Evolutionary conservation across 2,888 invertebrate species (phyloP).

Genomic region (Plebejus anna): DNA sequence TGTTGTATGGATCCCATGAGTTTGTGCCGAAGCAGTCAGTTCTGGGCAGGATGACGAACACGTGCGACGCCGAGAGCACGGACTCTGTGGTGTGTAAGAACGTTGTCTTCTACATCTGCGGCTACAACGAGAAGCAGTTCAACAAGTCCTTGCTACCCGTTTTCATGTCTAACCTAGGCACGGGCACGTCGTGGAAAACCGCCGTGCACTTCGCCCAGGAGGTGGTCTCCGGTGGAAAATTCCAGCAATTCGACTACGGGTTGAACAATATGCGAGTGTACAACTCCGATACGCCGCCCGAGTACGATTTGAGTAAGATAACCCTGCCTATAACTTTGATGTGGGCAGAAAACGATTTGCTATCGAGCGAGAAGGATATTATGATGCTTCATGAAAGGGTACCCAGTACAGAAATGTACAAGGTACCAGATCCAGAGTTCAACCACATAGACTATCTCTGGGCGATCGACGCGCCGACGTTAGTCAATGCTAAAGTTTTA

Average conservation of each 20-base stretch:
- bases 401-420: slow-evolving; percentile 71
- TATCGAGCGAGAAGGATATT: slow-evolving; percentile 84
- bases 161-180: slow-evolving; percentile 84
- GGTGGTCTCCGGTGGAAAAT: slow-evolving; percentile 71
- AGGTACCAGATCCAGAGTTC: slow-evolving; percentile 81
- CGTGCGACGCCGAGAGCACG: slow-evolving; percentile 75
- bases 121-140: slow-evolving; percentile 84
- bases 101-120: slow-evolving; percentile 84
- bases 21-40: slow-evolving; percentile 84
- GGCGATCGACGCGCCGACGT: slow-evolving; percentile 79
- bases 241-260: slow-evolving; percentile 86
- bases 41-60: slow-evolving; percentile 76
- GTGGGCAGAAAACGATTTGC: slow-evolving; percentile 85
- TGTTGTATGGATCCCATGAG: slow-evolving; percentile 83
- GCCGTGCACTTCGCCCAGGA: slow-evolving; percentile 84
- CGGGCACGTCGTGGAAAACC: slow-evolving; percentile 87
- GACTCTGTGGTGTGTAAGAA: slow-evolving; percentile 84
- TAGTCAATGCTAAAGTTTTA: slow-evolving; percentile 79
- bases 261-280: slow-evolving; percentile 77
- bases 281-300: slow-evolving; percentile 77
- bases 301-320: slow-evolving; percentile 81
- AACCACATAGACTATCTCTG: slow-evolving; percentile 87
- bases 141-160: slow-evolving; percentile 85
- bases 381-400: slow-evolving; percentile 68
- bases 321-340: slow-evolving; percentile 82